These are phyloP conservation scores for Hemibagrus guttatus DNA, from an alignment of 2,797 vertebrate genomes.

Conservation along the genomic window DNA sequence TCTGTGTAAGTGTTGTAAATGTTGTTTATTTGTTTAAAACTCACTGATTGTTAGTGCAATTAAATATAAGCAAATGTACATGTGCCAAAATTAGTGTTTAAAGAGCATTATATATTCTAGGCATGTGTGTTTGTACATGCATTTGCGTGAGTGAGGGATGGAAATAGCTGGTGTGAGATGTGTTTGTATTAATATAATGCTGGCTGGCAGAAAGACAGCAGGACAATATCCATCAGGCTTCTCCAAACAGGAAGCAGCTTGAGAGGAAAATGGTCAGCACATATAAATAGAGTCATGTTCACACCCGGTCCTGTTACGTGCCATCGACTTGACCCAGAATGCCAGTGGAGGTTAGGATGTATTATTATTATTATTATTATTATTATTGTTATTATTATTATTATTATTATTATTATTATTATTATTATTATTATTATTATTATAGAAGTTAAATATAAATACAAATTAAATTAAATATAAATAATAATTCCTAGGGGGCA, in stretches of 20 bases:
- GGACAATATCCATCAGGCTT: slow-evolving; percentile 52
- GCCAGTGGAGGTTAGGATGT: slow-evolving; percentile 1
- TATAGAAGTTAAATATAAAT: too few species aligned
- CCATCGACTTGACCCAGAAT: slow-evolving; percentile 27
- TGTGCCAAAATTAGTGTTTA: neutral
- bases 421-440: neutral
- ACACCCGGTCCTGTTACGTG: slow-evolving; percentile 35
- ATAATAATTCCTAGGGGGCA: too few species aligned
- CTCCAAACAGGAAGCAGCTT: slow-evolving; percentile 63
- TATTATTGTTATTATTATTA: neutral
- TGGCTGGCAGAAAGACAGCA: slow-evolving; percentile 52
- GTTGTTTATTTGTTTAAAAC: slow-evolving; percentile 11
- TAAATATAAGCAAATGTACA: neutral
- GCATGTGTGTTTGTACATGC: slow-evolving; percentile 11
- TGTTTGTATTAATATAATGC: slow-evolving; percentile 45
- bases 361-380: neutral
- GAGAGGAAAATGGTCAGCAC: slow-evolving; percentile 56
- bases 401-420: slow-evolving; percentile 8
- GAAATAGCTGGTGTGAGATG: slow-evolving; percentile 24
- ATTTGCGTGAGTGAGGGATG: slow-evolving; percentile 19
- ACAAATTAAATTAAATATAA: too few species aligned
- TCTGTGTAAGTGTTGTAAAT: slow-evolving; percentile 13
- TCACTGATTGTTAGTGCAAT: neutral
- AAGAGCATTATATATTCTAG: neutral
- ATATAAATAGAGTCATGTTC: slow-evolving; percentile 50